A percentile compares a stretch with the other conserved stretches of the same genome.
phyloP scores from a whole-genome alignment of 2,888 invertebrate genomes.

The Aricia artaxerxes region DNA sequence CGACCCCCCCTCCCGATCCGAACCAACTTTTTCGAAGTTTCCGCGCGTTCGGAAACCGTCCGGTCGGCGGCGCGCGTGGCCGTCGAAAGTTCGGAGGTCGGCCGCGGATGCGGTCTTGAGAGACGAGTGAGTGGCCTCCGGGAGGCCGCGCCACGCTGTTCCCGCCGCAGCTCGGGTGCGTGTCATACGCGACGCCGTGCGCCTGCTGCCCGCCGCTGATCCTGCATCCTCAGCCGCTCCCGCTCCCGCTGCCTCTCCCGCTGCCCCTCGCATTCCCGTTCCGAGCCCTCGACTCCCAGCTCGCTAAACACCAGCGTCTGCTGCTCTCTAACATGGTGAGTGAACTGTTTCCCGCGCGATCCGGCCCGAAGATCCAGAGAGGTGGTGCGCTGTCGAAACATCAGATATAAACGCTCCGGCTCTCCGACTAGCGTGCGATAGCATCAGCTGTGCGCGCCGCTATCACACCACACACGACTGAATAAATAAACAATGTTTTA shows the following conservation, averaged over 20 bases:
- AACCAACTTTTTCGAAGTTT: constrained; percentile 62
- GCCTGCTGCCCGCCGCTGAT: constrained; percentile 74
- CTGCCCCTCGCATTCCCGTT: constrained; percentile 73
- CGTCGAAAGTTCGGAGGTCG: constrained; percentile 68
- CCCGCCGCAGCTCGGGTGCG: constrained; percentile 80
- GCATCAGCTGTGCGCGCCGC: constrained; percentile 51
- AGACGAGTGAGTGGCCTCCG: constrained; percentile 74
- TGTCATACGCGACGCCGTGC: constrained; percentile 79
- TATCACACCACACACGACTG: constrained; percentile 50
- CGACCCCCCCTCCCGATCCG: constrained; percentile 58
- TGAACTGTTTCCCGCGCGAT: constrained; percentile 53
- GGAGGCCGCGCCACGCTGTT: constrained; percentile 81
- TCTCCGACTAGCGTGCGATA: constrained; percentile 58
- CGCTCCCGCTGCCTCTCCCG: constrained; percentile 71
- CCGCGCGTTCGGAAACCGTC: constrained; percentile 51
- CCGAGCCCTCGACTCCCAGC: constrained; percentile 74
- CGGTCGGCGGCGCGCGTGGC: constrained; percentile 65
- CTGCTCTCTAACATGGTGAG: constrained; percentile 81
- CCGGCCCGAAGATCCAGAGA: constrained; percentile 53
- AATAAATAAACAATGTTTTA: constrained; percentile 65
- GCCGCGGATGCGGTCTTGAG: constrained; percentile 78
- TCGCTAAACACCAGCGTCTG: constrained; percentile 76
- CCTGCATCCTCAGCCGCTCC: constrained; percentile 72
- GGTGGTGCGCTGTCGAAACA: constrained; percentile 58
- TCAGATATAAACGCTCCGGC: constrained; percentile 64